A percentile compares a stretch with the other conserved stretches of the same genome.
Evolutionary conservation across 2,797 vertebrate species (phyloP).

Genomic region (Schizopygopsis malacanthus): DNA sequence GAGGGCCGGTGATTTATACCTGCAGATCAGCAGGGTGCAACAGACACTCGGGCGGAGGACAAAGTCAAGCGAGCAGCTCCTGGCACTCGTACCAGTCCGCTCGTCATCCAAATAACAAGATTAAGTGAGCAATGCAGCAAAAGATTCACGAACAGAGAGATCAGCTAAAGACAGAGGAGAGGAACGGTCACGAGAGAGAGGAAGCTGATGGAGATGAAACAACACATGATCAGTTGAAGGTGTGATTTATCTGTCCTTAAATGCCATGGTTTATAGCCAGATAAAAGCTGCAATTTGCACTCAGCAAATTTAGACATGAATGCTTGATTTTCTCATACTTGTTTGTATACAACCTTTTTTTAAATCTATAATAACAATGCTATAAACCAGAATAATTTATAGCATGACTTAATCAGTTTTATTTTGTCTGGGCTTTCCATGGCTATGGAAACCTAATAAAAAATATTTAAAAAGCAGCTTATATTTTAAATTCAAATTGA

Average conservation of each 20-base stretch:
- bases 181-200: not conserved
- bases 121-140: constrained; percentile 24
- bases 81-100: constrained; percentile 1
- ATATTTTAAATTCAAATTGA: not conserved
- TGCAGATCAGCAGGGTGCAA: constrained; percentile 20
- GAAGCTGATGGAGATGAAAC: not conserved
- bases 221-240: not conserved
- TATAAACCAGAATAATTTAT: not conserved
- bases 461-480: not conserved
- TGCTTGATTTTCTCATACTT: not conserved
- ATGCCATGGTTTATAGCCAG: not conserved
- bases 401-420: not conserved
- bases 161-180: not conserved
- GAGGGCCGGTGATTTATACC: constrained; percentile 35
- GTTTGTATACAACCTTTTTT: not conserved
- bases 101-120: constrained; percentile 25
- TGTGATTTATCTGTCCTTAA: not conserved
- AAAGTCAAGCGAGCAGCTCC: constrained; percentile 37
- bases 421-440: not conserved
- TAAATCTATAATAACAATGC: not conserved
- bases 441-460: not conserved
- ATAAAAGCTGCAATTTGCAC: not conserved
- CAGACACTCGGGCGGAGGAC: constrained; percentile 20
- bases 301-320: too few species aligned
- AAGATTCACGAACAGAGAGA: not conserved